phyloP scores from a whole-genome alignment of 1,140 invertebrate genomes.

The Zaprionus inermis region DNA sequence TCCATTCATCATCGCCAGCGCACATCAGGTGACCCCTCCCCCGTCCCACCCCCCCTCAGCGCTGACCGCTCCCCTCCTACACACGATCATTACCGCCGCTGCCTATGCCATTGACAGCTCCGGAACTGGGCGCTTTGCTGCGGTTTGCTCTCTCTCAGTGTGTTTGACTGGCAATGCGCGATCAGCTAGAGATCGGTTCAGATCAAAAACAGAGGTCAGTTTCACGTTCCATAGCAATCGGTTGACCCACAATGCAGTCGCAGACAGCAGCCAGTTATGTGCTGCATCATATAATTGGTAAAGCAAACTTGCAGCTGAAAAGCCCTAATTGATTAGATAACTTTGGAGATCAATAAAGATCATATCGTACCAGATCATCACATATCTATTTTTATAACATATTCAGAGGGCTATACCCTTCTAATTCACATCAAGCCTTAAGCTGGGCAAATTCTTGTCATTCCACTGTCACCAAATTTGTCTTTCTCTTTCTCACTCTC shows the following conservation, averaged over 20 bases:
- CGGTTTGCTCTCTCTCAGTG: conserved; percentile 60
- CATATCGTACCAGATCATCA: too few relatives aligned
- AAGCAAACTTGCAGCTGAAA: background rate
- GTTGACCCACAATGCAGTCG: conserved; percentile 19
- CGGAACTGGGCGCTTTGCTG: conserved; percentile 74
- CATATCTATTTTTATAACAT: too few relatives aligned
- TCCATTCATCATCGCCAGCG: conserved; percentile 61
- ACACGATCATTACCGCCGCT: background rate
- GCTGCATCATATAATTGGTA: background rate
- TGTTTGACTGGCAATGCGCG: conserved; percentile 6
- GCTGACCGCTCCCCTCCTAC: too few relatives aligned
- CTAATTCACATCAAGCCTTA: too few relatives aligned
- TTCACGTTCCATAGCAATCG: conserved; percentile 14
- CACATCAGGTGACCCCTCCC: conserved; percentile 18
- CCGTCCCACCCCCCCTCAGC: background rate
- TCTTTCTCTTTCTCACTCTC: background rate
- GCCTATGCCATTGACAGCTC: conserved; percentile 45
- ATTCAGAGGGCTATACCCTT: rapidly evolving
- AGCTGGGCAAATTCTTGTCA: conserved; percentile 22
- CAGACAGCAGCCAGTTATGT: conserved; percentile 8
- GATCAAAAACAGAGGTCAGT: conserved; percentile 49
- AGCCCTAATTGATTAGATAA: background rate
- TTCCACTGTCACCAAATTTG: background rate
- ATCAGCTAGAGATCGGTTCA: conserved; percentile 28
- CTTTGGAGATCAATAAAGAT: background rate